Evolutionary conservation across 2,113 vertebrate genomes (phyloP).

Genomic region (Hemicordylus capensis): DNA sequence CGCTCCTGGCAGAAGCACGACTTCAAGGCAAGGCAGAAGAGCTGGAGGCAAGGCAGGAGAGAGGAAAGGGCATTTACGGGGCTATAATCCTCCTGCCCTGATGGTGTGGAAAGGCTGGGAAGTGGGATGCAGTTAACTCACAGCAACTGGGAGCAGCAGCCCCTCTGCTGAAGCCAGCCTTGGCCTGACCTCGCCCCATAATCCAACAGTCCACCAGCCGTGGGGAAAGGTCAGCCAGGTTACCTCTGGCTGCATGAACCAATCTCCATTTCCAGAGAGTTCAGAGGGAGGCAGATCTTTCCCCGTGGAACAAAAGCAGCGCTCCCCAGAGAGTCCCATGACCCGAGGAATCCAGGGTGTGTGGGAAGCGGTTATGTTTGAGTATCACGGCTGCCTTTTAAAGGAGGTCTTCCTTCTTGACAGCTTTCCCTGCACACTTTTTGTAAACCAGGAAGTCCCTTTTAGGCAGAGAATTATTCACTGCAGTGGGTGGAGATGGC

Average conservation of each 20-base stretch:
- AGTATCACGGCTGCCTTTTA: not conserved
- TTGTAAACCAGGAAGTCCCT: not conserved
- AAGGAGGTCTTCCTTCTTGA: not conserved
- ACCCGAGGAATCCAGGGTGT: too few relatives aligned
- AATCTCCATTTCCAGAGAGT: not conserved
- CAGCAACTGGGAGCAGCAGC: not conserved
- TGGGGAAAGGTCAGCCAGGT: not conserved
- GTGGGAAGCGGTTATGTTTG: not conserved
- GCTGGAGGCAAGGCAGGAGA: not conserved
- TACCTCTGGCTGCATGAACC: not conserved
- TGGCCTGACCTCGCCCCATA: not conserved
- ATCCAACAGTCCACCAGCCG: not conserved
- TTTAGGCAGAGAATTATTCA: too few relatives aligned
- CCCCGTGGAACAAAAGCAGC: not conserved
- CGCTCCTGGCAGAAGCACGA: not conserved
- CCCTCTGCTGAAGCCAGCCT: not conserved
- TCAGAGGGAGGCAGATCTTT: not conserved
- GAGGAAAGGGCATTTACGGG: too few relatives aligned
- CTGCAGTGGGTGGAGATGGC: not conserved
- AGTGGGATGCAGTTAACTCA: too few relatives aligned
- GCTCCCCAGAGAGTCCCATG: too few relatives aligned
- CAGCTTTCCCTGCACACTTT: not conserved
- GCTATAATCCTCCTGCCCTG: too few relatives aligned
- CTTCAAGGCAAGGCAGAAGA: not conserved
- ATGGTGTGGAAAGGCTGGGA: not conserved